Evolutionary conservation across 2,888 invertebrate species (phyloP), one percentile per base, ranked within the genome.

Genomic region (Thereva unica): DNA sequence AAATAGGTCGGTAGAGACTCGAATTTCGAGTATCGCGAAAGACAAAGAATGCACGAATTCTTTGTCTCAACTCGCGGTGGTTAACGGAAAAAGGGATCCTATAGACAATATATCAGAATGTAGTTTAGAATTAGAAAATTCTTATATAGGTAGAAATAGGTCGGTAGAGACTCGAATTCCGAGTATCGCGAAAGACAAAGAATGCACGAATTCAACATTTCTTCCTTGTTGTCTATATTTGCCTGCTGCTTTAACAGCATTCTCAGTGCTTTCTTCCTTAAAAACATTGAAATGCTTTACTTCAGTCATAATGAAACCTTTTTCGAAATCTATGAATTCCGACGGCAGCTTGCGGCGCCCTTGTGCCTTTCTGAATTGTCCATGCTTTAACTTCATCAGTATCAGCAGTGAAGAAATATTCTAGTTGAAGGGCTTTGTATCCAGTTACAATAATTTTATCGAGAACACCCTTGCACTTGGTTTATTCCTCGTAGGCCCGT

Each of bases 241-340:
- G 56, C 99, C 99, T 54, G 95, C 97, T 7, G 93, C 88, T 83
- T 97, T 97, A 67, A 90, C 92, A 23, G 93, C 95, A 0, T 89
- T 84, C 82, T 99, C 98, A 6, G 92, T 87, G 56, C 97, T 98
- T 81, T 95, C 93, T 77, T 95, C 95, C 80, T 96, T 95, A 80
- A 99, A 97, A 80, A 99, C 99, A 71, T 90, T 90, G 78, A 85
- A 99, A 79, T 97, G 96, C 98, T 99, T 99, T 40, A 99, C 95
- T 82, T 99, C 98, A 10, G 98, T 98, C 98, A 99, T 99, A 72
- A 99, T 99, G 84, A 99, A 99, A 52, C 99, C 99, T 81, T 97
- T 98, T 82, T 99, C 99, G 82, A 99, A 99, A 82, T 99, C 99
- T 97, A 82, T 99, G 99, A 80, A 99, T 99, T 76, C 90, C 88